Evolutionary conservation across 1,140 invertebrate genomes (phyloP).

Genomic region (Nomia melanderi): DNA sequence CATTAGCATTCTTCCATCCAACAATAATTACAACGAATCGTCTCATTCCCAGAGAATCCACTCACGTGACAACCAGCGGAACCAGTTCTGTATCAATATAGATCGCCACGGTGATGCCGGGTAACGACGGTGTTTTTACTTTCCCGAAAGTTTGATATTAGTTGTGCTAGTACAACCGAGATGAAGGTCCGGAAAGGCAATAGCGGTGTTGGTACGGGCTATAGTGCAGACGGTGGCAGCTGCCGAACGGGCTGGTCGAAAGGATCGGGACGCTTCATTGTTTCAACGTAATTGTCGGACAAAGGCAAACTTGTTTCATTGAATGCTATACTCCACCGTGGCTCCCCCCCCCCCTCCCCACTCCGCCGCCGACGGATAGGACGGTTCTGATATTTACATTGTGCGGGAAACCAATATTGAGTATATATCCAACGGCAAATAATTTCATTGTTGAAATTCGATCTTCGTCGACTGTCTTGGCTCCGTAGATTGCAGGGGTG

Average conservation of each 20-base stretch:
- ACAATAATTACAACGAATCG: too few species aligned
- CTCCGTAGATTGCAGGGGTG: neutral
- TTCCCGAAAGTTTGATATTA: slow-evolving; percentile 76
- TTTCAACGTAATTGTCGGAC: slow-evolving; percentile 74
- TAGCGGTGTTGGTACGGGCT: slow-evolving; percentile 12
- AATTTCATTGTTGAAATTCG: slow-evolving; percentile 5
- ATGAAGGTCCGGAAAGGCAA: slow-evolving; percentile 15
- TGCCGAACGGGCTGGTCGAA: slow-evolving; percentile 57
- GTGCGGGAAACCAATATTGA: slow-evolving; percentile 40
- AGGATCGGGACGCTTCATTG: slow-evolving; percentile 70
- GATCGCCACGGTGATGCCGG: slow-evolving; percentile 13
- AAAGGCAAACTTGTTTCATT: slow-evolving; percentile 79
- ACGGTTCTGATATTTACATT: slow-evolving; percentile 50
- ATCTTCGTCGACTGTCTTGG: neutral
- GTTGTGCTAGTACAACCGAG: slow-evolving; percentile 33
- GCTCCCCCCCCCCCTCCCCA: slow-evolving; percentile 3
- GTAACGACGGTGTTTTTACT: slow-evolving; percentile 39
- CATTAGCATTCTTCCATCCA: too few species aligned
- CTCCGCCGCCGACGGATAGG: too few species aligned
- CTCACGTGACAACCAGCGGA: neutral
- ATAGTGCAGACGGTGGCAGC: slow-evolving; percentile 56
- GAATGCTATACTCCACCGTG: slow-evolving; percentile 56
- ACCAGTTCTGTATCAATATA: slow-evolving; percentile 6
- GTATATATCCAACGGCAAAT: slow-evolving; percentile 32
- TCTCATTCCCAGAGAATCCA: too few species aligned